A percentile compares a stretch with the other conserved stretches of the same genome.
Conservation (phyloP, 30 jellyfish, hydroid and myxozoan species). For the Hydractinia symbiolongicarpus region DNA sequence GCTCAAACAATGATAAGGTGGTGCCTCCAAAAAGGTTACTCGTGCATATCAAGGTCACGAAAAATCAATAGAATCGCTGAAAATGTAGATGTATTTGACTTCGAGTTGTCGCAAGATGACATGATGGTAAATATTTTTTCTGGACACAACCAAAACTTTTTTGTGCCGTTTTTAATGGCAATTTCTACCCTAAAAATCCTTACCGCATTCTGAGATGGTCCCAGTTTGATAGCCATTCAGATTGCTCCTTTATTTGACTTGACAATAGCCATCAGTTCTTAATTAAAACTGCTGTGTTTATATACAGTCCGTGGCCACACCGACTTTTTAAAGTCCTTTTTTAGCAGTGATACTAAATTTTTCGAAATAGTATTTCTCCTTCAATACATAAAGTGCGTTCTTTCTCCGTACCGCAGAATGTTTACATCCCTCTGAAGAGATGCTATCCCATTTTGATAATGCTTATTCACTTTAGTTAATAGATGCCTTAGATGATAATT, state of each 20-base stretch:
- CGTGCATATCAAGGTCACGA: background rate
- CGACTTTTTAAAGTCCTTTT: no score
- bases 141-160: background rate
- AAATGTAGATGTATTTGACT: conserved; percentile 2
- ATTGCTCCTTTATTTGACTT: no score
- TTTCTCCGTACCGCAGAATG: background rate
- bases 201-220: no score
- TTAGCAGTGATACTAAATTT: no score
- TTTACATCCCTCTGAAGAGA: background rate
- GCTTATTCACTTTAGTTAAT: conserved; percentile 1
- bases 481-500: background rate
- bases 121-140: background rate
- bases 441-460: background rate
- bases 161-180: no score
- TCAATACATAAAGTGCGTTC: no score
- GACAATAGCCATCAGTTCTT: no score
- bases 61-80: background rate
- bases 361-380: no score
- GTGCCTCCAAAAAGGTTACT: background rate
- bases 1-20: conserved; percentile 13
- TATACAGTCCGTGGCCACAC: no score
- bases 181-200: no score
- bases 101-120: background rate
- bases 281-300: no score
- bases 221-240: no score